Evolutionary conservation across 2,797 vertebrate genomes (phyloP).

Genomic region (Alosa sapidissima): DNA sequence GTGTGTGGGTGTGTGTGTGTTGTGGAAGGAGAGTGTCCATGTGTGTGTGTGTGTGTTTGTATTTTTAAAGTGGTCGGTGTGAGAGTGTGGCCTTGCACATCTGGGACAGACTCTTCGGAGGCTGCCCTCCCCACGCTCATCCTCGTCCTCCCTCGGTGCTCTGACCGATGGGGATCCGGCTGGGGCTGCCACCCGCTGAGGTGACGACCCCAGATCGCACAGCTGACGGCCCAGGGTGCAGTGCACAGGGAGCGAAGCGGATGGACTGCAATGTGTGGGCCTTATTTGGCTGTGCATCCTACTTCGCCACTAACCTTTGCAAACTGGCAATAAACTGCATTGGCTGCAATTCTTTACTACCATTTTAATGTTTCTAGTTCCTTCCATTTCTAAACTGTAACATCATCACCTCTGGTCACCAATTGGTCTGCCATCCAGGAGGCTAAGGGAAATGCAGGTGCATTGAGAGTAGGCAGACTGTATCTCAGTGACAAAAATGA

Average conservation of each 20-base stretch:
- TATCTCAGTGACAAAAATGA: no score
- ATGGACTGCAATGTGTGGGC: not conserved
- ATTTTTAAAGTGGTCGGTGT: not conserved
- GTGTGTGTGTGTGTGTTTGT: not conserved
- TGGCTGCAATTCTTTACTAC: no score
- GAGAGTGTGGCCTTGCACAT: constrained; percentile 11
- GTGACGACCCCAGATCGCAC: not conserved
- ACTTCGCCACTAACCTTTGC: no score
- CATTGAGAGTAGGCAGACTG: no score
- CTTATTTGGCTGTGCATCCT: not conserved
- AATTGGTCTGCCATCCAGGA: no score
- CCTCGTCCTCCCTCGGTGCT: not conserved
- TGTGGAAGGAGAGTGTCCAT: not conserved
- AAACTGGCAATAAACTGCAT: no score
- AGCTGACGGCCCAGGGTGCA: constrained; percentile 23
- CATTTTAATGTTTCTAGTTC: no score
- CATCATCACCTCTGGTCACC: no score
- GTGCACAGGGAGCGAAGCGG: not conserved
- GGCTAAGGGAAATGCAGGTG: no score
- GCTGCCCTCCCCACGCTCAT: not conserved
- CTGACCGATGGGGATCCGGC: not conserved
- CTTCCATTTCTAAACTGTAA: no score
- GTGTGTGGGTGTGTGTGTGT: not conserved
- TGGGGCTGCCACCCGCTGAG: constrained; percentile 19
- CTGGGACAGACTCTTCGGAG: not conserved